phyloP scores from a whole-genome alignment of 2,113 vertebrate species.

The rat (Rattus norvegicus) region GRCr8 NC_086020.1:125313501-125314000 shows the following conservation, averaged over 20 bases:
- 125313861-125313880: background rate
- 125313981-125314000: conserved; percentile 21
- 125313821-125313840: conserved; percentile 27
- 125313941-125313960: conserved; percentile 34
- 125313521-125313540: background rate
- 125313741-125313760: conserved; percentile 59
- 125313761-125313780: conserved; percentile 64
- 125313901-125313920: background rate
- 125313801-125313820: conserved; percentile 43
- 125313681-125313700: background rate
- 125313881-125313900: conserved; percentile 50
- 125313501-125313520: background rate
- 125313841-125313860: conserved; percentile 45
- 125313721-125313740: background rate
- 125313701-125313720: conserved; percentile 35
- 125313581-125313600: background rate
- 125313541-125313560: background rate
- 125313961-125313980: background rate
- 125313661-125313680: background rate
- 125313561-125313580: background rate
- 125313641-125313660: background rate
- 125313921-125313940: background rate
- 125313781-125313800: conserved; percentile 57
- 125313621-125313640: background rate
- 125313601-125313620: no score